phyloP scores from a whole-genome alignment of 2,888 invertebrate genomes.

The Branchipolynoe longqiensis region DNA sequence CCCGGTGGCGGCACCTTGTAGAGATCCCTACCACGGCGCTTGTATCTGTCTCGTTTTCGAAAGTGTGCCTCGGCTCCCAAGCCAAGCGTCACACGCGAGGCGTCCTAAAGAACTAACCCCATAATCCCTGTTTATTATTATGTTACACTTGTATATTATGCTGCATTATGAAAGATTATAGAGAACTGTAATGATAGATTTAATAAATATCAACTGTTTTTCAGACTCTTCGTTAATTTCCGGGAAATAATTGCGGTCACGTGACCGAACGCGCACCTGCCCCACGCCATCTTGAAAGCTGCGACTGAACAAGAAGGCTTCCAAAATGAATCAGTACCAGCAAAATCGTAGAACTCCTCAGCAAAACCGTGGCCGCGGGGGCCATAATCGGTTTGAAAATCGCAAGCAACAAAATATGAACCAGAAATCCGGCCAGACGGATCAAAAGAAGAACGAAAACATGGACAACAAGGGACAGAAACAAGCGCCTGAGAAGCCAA shows the following conservation, averaged over 20 bases:
- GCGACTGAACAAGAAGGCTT: neutral
- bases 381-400: conserved; percentile 15
- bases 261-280: conserved; percentile 26
- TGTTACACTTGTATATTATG: neutral
- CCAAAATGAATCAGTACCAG: neutral
- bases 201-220: conserved; percentile 10
- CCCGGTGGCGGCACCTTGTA: neutral
- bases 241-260: neutral
- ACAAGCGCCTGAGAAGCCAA: neutral
- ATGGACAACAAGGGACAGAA: neutral
- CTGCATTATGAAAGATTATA: neutral
- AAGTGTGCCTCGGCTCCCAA: neutral
- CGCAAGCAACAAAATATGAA: conserved; percentile 4
- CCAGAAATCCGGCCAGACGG: neutral
- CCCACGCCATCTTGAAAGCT: conserved; percentile 16
- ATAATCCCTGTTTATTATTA: neutral
- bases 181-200: neutral
- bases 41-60: conserved; percentile 4
- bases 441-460: conserved; percentile 8
- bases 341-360: conserved; percentile 26
- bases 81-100: conserved; percentile 38
- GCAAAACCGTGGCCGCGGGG: neutral
- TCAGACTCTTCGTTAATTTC: conserved; percentile 26
- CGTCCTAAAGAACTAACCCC: neutral
- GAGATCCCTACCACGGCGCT: conserved; percentile 10